Conservation (phyloP, 2,113 vertebrate species). For the Tiliqua scincoides region DNA sequence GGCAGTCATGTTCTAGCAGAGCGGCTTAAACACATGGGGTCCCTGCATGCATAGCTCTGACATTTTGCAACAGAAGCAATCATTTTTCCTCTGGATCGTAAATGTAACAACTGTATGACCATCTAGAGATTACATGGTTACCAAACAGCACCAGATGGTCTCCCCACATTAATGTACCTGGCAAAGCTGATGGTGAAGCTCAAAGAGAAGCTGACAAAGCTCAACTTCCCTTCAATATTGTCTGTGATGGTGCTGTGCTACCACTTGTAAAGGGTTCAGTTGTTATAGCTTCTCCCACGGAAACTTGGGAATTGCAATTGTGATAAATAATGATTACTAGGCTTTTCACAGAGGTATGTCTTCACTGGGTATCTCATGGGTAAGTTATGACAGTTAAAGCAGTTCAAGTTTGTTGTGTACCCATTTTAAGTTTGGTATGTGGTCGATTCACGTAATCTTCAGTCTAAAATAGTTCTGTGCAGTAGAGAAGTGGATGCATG, state of each 20-base stretch:
- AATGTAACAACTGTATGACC: neutral
- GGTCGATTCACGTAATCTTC: neutral
- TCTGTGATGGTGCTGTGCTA: neutral
- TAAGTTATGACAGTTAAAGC: neutral
- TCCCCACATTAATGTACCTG: neutral
- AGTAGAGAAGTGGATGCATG: neutral
- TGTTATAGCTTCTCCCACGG: neutral
- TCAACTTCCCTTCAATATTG: neutral
- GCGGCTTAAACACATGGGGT: too few relatives aligned
- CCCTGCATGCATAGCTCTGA: neutral
- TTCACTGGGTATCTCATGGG: neutral
- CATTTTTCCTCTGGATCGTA: neutral
- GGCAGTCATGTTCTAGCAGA: neutral
- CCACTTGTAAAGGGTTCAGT: neutral
- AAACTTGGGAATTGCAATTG: neutral
- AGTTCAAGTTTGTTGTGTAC: neutral
- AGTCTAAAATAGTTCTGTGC: neutral
- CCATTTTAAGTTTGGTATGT: neutral
- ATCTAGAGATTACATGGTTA: neutral
- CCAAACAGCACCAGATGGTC: neutral
- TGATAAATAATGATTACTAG: neutral
- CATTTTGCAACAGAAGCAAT: neutral
- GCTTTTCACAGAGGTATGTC: neutral
- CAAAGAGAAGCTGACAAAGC: too few relatives aligned
- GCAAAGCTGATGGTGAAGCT: neutral